These are phyloP conservation scores for Escarpia spicata DNA, from an alignment of 2,888 invertebrate species.

Conservation along the genomic window DNA sequence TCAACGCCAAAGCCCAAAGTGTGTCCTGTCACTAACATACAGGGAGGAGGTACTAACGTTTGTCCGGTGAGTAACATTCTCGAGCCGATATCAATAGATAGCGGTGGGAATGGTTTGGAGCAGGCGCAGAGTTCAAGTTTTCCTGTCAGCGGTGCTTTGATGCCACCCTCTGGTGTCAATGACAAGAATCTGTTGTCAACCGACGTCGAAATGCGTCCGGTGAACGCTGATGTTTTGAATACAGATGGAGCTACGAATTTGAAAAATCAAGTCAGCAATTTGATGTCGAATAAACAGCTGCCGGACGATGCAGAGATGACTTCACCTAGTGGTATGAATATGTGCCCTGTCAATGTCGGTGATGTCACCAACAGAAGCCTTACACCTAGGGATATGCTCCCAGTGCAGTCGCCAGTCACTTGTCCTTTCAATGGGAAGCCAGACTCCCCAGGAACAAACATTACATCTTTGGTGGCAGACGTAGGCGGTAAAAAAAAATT, in stretches of 20 bases:
- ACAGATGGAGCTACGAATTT: not conserved
- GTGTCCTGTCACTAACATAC: not conserved
- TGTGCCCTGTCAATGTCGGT: not conserved
- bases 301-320: not conserved
- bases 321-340: not conserved
- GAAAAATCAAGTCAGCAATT: not conserved
- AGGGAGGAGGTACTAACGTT: not conserved
- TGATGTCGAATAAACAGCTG: not conserved
- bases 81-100: not conserved
- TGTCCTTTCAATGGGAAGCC: slow-evolving; percentile 12
- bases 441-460: not conserved
- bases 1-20: not conserved
- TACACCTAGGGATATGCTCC: not conserved
- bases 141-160: not conserved
- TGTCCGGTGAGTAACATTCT: not conserved
- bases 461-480: not conserved
- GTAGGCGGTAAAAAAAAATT: not conserved
- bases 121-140: too few relatives aligned
- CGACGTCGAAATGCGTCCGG: not conserved
- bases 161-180: not conserved
- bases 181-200: not conserved
- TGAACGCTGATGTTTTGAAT: not conserved
- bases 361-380: slow-evolving; percentile 12
- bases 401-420: not conserved
- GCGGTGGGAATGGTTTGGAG: not conserved